Percentiles rank a stretch among this genome's conserved stretches.
Conservation (phyloP, 2,888 invertebrate genomes). For the Aproaerema taeniolella region DNA sequence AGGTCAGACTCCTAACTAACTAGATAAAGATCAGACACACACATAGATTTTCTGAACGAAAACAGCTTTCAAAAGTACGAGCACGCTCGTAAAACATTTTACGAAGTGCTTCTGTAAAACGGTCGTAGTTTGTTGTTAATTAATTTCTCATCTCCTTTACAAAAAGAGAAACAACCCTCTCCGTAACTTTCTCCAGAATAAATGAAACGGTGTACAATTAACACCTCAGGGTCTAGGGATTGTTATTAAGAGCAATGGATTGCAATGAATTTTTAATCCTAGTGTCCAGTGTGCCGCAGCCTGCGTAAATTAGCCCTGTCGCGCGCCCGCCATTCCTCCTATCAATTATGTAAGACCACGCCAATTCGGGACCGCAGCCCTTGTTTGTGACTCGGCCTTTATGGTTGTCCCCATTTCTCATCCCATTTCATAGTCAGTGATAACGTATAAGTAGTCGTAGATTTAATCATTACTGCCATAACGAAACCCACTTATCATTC, state of each 20-base stretch:
- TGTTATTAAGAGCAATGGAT: slow-evolving; percentile 44
- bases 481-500: not conserved
- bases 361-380: slow-evolving; percentile 37
- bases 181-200: slow-evolving; percentile 10
- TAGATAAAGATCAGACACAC: no score
- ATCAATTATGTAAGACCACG: slow-evolving; percentile 56
- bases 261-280: slow-evolving; percentile 50
- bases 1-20: no score
- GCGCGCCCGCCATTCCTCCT: slow-evolving; percentile 34
- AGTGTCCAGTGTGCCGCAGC: slow-evolving; percentile 31
- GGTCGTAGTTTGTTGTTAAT: no score
- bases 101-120: no score
- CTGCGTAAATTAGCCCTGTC: slow-evolving; percentile 53
- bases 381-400: slow-evolving; percentile 42
- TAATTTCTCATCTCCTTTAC: no score
- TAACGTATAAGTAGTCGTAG: not conserved
- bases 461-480: not conserved
- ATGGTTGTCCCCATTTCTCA: slow-evolving; percentile 33
- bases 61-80: no score
- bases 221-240: slow-evolving; percentile 30
- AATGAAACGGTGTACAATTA: slow-evolving; percentile 19
- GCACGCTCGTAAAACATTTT: no score
- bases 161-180: no score
- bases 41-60: no score
- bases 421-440: slow-evolving; percentile 27